Evolutionary conservation across 2,888 invertebrate genomes (phyloP), one percentile per base, ranked within the genome.

Genomic region (Drosophila buzzatii): DNA sequence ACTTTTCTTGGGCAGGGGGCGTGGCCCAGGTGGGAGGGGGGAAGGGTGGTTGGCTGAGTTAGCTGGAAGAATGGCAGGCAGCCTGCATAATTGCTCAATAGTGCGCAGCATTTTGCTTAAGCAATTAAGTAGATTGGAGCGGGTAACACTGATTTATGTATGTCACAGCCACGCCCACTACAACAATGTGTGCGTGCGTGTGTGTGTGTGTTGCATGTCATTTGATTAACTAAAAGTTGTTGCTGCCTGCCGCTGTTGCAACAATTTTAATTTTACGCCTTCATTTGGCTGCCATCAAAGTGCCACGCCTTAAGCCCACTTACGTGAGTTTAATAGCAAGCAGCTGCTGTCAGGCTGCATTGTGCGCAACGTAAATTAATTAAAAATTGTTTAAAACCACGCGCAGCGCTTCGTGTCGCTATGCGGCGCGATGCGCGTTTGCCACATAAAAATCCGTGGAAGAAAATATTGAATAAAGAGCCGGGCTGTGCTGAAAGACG

Each of bases 51-150:
- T 14, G 37, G 23, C 23, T 23, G 23, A 37, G 37, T 37, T 16
- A 37, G 37, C 37, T 23, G 23, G 23, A 23, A 6, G 12, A 10
- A 1, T 3, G 18, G 55, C 14, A 16, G 65, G n/a, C 23, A 31
- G 49, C 49, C 58, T 82, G 73, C 86, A 78, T 87, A 87, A 85
- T 85, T 82, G 90, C 90, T 85, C 90, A 87, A 85, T 85, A 85
- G 85, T 82, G 87, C 70, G 81, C 64, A 49, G 62, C 73, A 70
- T 87, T 84, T 79, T 89, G 82, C 75, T 89, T 74, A 85, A 89
- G 85, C 88, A 89, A 85, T 85, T 85, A 85, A 82, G 67, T 65
- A 57, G 41, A 62, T 58, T 53, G 70, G 39, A 16, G 41, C 27
- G 31, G 52, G 39, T 2, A 18, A 52, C 77, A 49, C 59, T 89